Conservation (phyloP, 2,888 invertebrate genomes). For the Caenorhabditis panamensis region DNA sequence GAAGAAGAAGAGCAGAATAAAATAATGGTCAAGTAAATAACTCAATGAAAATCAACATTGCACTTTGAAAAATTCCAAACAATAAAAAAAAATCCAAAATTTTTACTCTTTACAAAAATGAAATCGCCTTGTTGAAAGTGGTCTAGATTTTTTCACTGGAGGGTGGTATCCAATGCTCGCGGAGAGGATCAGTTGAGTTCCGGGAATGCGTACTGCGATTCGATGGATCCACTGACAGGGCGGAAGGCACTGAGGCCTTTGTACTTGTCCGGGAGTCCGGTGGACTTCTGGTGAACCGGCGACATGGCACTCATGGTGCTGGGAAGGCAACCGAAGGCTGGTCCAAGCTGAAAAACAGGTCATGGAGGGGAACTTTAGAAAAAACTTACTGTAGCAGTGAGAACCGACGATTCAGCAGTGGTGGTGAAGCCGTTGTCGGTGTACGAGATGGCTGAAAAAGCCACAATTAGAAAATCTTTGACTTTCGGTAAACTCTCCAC, state of each 20-base stretch:
- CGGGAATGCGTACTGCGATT: constrained; percentile 35
- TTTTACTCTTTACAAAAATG: too few species aligned
- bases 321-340: constrained; percentile 23
- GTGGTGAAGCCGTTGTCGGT: constrained; percentile 7
- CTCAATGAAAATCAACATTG: too few species aligned
- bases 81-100: too few species aligned
- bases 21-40: too few species aligned
- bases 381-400: constrained; percentile 26
- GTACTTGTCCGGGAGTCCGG: constrained; percentile 20
- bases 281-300: background rate
- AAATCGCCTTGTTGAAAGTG: too few species aligned
- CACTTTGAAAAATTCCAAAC: too few species aligned
- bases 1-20: too few species aligned
- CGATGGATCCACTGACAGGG: constrained; percentile 35
- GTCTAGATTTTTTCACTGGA: too few species aligned
- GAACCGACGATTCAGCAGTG: background rate
- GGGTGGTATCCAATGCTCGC: too few species aligned
- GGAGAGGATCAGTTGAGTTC: constrained; percentile 52
- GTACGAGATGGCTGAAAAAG: constrained; percentile 28
- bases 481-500: background rate
- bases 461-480: background rate
- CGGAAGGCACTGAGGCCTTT: constrained; percentile 53
- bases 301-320: background rate
- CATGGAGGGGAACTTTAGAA: too few species aligned
- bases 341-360: constrained; percentile 27